These are phyloP conservation scores for Gymnoscelis rufifasciata DNA, from an alignment of 2,888 invertebrate genomes.

Conservation along the genomic window DNA sequence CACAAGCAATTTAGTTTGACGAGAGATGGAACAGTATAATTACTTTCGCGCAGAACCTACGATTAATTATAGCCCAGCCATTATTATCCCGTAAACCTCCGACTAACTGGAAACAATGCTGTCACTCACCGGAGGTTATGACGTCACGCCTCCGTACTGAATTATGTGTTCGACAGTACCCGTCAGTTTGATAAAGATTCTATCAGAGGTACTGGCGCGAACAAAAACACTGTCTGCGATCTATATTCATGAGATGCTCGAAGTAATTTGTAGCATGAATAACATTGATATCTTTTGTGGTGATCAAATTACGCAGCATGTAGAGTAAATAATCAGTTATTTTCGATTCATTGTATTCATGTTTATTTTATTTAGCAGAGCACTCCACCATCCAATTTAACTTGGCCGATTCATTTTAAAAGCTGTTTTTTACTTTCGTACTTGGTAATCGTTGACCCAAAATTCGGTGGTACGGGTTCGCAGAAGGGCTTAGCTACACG, in stretches of 20 bases:
- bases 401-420: background rate
- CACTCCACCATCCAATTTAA: background rate
- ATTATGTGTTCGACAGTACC: constrained; percentile 38
- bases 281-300: constrained; percentile 19
- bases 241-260: constrained; percentile 44
- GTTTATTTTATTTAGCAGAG: no score
- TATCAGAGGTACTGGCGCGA: constrained; percentile 36
- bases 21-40: no score
- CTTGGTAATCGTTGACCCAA: no score
- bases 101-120: constrained; percentile 26
- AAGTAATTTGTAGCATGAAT: constrained; percentile 32
- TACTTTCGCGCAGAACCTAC: no score
- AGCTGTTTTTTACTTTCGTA: no score
- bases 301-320: constrained; percentile 7
- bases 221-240: constrained; percentile 36
- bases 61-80: background rate
- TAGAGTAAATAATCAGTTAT: background rate
- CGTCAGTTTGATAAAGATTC: constrained; percentile 35
- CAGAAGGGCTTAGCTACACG: no score
- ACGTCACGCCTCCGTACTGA: constrained; percentile 36
- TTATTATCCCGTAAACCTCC: constrained; percentile 1
- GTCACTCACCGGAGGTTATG: constrained; percentile 25
- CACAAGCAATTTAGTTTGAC: no score
- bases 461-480: no score
- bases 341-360: background rate